phyloP scores from a whole-genome alignment of 1,140 invertebrate genomes.

The Sitodiplosis mosellana region DNA sequence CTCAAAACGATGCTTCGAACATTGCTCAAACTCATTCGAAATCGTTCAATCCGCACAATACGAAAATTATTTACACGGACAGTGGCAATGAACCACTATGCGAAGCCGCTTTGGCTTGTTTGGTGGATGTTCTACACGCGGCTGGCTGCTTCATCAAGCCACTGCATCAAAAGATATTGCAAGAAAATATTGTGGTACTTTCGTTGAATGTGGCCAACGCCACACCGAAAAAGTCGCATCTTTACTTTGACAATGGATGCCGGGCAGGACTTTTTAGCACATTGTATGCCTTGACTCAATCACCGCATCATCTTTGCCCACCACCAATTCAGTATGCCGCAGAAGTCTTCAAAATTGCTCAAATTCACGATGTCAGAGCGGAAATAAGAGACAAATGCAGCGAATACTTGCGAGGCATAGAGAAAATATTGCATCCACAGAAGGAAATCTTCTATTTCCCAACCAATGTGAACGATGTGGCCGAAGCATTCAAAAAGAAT shows the following conservation, averaged over 20 bases:
- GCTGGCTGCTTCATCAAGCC: slow-evolving; percentile 4
- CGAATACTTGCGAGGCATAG: slow-evolving; percentile 1
- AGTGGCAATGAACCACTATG: slow-evolving; percentile 4
- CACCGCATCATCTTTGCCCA: slow-evolving; percentile 6
- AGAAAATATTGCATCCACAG: slow-evolving; percentile 8
- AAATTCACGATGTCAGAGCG: background rate
- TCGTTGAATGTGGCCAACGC: background rate
- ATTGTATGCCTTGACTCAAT: background rate
- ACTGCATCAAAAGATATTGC: background rate
- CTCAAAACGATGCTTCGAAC: slow-evolving; percentile 5
- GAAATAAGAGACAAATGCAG: slow-evolving; percentile 2
- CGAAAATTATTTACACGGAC: background rate
- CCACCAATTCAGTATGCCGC: slow-evolving; percentile 4
- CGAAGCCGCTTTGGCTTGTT: slow-evolving; percentile 3
- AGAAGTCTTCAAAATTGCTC: slow-evolving; percentile 1
- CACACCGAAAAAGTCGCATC: background rate
- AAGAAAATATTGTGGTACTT: background rate
- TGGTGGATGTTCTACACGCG: slow-evolving; percentile 2
- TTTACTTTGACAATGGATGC: slow-evolving; percentile 4
- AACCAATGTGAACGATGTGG: slow-evolving; percentile 1
- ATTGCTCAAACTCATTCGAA: slow-evolving; percentile 4
- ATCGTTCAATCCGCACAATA: background rate
- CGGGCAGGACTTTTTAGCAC: slow-evolving; percentile 3
- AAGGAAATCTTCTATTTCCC: slow-evolving; percentile 6
- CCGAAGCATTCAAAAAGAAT: slow-evolving; percentile 1